Base-by-base conservation (phyloP, 2,797 vertebrate species). In the Nothura maculosa region DNA sequence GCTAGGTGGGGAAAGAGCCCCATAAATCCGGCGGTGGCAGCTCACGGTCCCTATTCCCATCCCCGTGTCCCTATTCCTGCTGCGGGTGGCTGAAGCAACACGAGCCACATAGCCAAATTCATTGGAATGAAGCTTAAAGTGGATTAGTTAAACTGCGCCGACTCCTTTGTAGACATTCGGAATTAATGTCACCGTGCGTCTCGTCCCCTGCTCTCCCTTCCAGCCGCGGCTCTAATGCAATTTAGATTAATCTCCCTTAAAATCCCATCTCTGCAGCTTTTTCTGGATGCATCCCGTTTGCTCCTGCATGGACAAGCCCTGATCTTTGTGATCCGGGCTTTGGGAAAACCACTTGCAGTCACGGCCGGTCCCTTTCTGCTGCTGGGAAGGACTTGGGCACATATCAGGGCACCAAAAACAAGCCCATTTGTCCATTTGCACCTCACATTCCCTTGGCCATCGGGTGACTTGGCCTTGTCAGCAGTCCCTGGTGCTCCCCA, bases 121-220 rank as follows among this genome's bases (percentile, higher is more conserved):
- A n/a, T n/a, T 18, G 18, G 54, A 55, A 55, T n/a, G n/a, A 20
- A 55, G 54, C 30, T 55, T 8, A 3, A 5, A 10, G 12, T 5
- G 47, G 47, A 1, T 43, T 4, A 2, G 38, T 5, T 5, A 12
- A 21, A 30, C 0, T 32, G n/a, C 10, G 2, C 21, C n/a, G 12
- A 12, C 45, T 17, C 45, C 21, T 20, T 4, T 9, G 54, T n/a
- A 9, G 54, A 55, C 54, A 18, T 30, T n/a, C 30, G 9, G 54
- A 55, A 55, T 55, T 55, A 36, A 36, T 0, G 10, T 0, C 22
- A 28, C 18, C 16, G n/a, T 24, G 10, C 8, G 21, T 13, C 75
- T 14, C 60, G 17, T 11, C 66, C 1, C 48, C 42, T 34, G 28
- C 14, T 30, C 66, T 14, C 3, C 1, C 57, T 24, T 40, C 30